Evolutionary conservation across 37 sponge, comb jelly and placozoan genomes (phyloP), one percentile per base, ranked within the genome.

Genomic region (Lycopodina hypogea): DNA sequence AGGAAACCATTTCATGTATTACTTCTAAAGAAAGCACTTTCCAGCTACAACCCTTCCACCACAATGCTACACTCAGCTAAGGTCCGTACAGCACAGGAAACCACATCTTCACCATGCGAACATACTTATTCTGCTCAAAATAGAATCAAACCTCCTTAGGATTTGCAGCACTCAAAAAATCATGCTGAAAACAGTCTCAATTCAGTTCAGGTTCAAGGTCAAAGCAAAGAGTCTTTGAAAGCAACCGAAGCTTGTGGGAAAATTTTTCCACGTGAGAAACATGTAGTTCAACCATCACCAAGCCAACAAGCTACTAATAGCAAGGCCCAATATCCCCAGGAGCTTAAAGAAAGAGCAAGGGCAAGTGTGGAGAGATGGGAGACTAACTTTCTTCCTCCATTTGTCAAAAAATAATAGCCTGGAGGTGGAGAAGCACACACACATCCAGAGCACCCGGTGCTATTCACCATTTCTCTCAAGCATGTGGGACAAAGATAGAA

Each of bases 1-100:
- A 57, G 14, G n/a, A 92, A 92, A 71, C 93, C 89, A n/a, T 88
- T 92, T 29, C 93, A 92, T 50, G 61, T 88, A 18, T 28, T 83
- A 32, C 53, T 89, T 19, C 80, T 92, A 61, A 64, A 69, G 57
- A 83, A 87, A 56, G 86, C 93, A 18, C 78, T 92, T 28, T 55
- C 48, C 30, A 56, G 75, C 66, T 57, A 75, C 32, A 56, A 57
- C 7, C n/a, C n/a, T n/a, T n/a, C n/a, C n/a, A n/a, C n/a, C n/a
- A 60, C 65, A n/a, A n/a, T n/a, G n/a, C n/a, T n/a, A n/a, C n/a
- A n/a, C n/a, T n/a, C n/a, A n/a, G n/a, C n/a, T n/a, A n/a, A n/a
- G n/a, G n/a, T n/a, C n/a, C n/a, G n/a, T n/a, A n/a, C n/a, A n/a
- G n/a, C n/a, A n/a, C n/a, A n/a, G n/a, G n/a, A n/a, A n/a, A 60